Evolutionary conservation across 1,140 invertebrate species (phyloP).

Genomic region (Diorhabda sublineata): DNA sequence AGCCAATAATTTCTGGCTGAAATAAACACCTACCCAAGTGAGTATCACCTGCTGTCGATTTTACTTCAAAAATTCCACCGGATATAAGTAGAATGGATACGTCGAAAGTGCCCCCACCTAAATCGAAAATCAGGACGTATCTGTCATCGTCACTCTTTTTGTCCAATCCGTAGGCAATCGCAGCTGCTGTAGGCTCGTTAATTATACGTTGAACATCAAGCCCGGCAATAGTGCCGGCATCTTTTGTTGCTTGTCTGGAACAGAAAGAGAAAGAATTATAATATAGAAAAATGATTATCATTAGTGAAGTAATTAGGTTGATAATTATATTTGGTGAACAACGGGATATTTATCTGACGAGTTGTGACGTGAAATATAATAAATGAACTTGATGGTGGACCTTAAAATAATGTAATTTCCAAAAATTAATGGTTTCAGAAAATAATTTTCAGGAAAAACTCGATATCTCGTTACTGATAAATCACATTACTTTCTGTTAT

Average conservation of each 20-base stretch:
- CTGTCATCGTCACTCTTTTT: conserved; percentile 57
- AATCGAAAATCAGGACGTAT: conserved; percentile 55
- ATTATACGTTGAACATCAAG: conserved; percentile 66
- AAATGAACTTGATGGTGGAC: too few relatives aligned
- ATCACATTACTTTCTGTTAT: too few relatives aligned
- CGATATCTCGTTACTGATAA: too few relatives aligned
- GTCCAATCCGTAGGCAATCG: conserved; percentile 64
- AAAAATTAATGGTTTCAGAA: too few relatives aligned
- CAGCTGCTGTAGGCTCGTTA: conserved; percentile 68
- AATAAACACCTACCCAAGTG: conserved; percentile 53
- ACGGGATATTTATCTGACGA: too few relatives aligned
- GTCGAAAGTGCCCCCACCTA: conserved; percentile 59
- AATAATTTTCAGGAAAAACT: too few relatives aligned
- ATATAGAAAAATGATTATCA: neutral
- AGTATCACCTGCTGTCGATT: conserved; percentile 59
- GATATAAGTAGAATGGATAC: conserved; percentile 69
- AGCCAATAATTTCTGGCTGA: too few relatives aligned
- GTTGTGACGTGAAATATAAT: too few relatives aligned
- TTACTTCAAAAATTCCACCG: conserved; percentile 56
- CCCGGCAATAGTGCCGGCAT: conserved; percentile 57
- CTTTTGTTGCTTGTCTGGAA: conserved; percentile 45
- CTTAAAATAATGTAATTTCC: too few relatives aligned
- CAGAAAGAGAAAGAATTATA: neutral
- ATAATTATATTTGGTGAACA: too few relatives aligned
- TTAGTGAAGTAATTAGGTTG: too few relatives aligned